These are phyloP conservation scores for Brienomyrus longianalis DNA, from an alignment of 2,113 vertebrate genomes.

Conservation along the genomic window DNA sequence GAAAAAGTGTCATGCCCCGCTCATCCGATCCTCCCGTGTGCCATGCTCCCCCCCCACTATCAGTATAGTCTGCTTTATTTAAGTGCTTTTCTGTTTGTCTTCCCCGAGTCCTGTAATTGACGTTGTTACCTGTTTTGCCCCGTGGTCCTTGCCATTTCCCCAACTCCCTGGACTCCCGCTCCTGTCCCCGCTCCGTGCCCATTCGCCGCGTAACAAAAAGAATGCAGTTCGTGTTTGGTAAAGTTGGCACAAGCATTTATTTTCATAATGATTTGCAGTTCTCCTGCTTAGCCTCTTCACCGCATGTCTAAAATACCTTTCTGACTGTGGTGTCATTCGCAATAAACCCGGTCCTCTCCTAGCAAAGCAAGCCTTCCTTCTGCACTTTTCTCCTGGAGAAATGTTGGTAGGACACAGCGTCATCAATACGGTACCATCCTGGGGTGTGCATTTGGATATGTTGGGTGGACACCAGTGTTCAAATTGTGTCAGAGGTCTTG, in stretches of 20 bases:
- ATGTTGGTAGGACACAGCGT: neutral
- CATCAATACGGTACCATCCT: neutral
- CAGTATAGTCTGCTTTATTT: no score
- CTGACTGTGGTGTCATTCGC: neutral
- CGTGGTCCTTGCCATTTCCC: no score
- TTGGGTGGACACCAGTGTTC: neutral
- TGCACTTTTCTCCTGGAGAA: neutral
- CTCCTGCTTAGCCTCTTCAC: neutral
- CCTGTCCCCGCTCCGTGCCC: no score
- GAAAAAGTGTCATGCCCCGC: neutral
- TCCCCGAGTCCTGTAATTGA: no score
- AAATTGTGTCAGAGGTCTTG: neutral
- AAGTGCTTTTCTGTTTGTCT: no score
- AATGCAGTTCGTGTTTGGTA: neutral
- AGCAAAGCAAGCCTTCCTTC: neutral
- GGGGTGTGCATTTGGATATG: neutral
- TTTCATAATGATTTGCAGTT: neutral
- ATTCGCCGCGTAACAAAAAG: neutral
- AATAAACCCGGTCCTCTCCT: neutral
- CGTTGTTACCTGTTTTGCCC: no score
- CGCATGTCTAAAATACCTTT: neutral
- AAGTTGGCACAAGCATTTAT: neutral
- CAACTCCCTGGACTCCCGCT: no score
- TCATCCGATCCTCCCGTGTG: no score
- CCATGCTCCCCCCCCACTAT: no score